Base-by-base conservation (phyloP, 2,888 invertebrate species). In the Argyresthia goedartella region DNA sequence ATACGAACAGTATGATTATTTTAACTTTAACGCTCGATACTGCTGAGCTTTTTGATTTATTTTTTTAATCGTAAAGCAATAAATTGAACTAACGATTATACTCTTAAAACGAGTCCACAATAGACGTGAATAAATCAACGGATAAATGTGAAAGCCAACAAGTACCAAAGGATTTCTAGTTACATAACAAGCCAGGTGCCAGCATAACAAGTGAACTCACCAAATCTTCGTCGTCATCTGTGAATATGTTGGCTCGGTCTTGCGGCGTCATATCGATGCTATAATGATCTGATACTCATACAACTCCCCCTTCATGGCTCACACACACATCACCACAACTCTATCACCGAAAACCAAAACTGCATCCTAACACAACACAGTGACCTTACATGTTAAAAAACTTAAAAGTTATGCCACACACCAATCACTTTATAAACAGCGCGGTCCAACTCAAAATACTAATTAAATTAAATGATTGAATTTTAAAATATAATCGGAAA, bases 201-300 rank as follows among this genome's bases (percentile, higher is more conserved):
- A 25, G 25, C 25, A 25, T 25, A 25, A 25, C 25, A 11, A 33
- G 25, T 36, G 6, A n/a, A 44, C 82, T 71, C 61, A 85, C 85
- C 82, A 86, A 64, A 56, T 86, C 85, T 68, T 86, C 85, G 60
- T 84, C 82, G 57, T 82, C 81, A 59, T 85, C 85, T 34, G 80
- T 60, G 62, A 85, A 82, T 64, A 85, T 81, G 55, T 84, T 85
- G 50, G 72, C 76, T 61, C 79, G 67, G 51, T 85, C 84, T 68
- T 77, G 78, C 57, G 75, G 67, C 69, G 84, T 81, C 85, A 86
- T 86, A 63, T 69, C 72, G 69, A 60, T 65, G 60, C 60, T 58
- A 67, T 67, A 57, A 25, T 64, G 69, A 69, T 68, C 69, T 68
- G 61, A 65, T 61, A 62, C 59, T 60, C 60, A 54, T 54, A 56